These are phyloP conservation scores for Alfaro cultratus DNA, from an alignment of 2,797 vertebrate genomes.

Conservation along the genomic window DNA sequence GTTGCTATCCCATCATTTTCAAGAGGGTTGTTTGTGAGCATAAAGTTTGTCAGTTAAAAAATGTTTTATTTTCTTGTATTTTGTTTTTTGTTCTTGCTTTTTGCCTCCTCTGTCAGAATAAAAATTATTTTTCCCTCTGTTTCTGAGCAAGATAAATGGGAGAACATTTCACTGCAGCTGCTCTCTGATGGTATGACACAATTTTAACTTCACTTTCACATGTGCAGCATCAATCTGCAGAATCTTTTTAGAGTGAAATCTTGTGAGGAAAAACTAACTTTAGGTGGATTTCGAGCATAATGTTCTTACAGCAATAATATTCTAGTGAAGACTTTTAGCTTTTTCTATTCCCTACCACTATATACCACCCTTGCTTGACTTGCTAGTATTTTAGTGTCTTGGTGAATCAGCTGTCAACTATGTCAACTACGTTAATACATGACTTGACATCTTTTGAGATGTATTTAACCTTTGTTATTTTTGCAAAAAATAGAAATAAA, in stretches of 20 bases:
- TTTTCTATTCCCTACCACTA: neutral
- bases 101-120: too few relatives aligned
- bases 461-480: too few relatives aligned
- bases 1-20: too few relatives aligned
- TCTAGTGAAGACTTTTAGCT: neutral
- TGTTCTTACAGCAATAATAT: neutral
- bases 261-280: neutral
- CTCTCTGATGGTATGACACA: neutral
- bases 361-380: neutral
- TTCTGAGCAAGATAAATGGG: neutral
- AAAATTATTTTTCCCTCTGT: neutral
- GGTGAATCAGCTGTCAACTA: too few relatives aligned
- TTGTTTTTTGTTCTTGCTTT: too few relatives aligned
- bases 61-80: too few relatives aligned
- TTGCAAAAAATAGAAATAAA: neutral
- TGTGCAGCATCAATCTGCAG: neutral
- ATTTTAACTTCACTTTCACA: too few relatives aligned
- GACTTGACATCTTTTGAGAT: too few relatives aligned
- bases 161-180: neutral
- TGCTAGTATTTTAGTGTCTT: too few relatives aligned
- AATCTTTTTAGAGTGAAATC: neutral
- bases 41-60: too few relatives aligned
- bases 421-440: too few relatives aligned
- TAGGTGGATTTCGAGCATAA: neutral
- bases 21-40: too few relatives aligned